Evolutionary conservation across 1,140 invertebrate genomes (phyloP).

Genomic region (Bombus breviceps): DNA sequence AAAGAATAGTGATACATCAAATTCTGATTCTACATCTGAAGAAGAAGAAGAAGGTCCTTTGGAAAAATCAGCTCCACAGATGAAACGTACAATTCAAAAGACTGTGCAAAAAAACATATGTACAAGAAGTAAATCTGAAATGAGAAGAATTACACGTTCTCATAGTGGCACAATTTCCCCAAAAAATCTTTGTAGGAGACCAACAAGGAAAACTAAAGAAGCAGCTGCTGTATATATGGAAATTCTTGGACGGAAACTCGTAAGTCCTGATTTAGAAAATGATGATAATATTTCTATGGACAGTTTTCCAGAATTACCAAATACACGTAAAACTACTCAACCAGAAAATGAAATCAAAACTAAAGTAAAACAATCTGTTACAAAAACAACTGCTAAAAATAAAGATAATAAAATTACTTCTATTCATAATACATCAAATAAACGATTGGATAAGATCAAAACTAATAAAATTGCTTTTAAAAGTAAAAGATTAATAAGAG

Average conservation of each 20-base stretch:
- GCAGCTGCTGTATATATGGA: constrained; percentile 90
- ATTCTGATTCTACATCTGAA: constrained; percentile 78
- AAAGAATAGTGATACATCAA: constrained; percentile 66
- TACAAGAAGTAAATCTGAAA: constrained; percentile 74
- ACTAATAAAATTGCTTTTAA: constrained; percentile 66
- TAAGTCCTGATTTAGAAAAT: constrained; percentile 84
- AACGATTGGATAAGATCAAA: constrained; percentile 57
- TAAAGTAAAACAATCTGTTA: constrained; percentile 71
- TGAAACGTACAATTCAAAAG: constrained; percentile 66
- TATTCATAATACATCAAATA: constrained; percentile 34
- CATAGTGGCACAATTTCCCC: constrained; percentile 63
- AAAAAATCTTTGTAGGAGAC: constrained; percentile 79
- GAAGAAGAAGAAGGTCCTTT: constrained; percentile 72
- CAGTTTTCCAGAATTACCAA: constrained; percentile 87
- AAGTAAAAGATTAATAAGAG: constrained; percentile 72
- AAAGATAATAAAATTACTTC: constrained; percentile 54
- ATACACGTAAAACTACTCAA: constrained; percentile 85
- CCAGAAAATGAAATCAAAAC: constrained; percentile 86
- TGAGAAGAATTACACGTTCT: constrained; percentile 77
- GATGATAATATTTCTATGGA: constrained; percentile 86
- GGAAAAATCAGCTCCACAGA: constrained; percentile 52
- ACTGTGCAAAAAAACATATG: constrained; percentile 72
- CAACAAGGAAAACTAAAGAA: constrained; percentile 89
- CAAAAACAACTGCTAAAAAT: constrained; percentile 41
- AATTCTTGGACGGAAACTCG: constrained; percentile 87